phyloP scores from a whole-genome alignment of 2,888 invertebrate genomes.

The Netelia virgata region DNA sequence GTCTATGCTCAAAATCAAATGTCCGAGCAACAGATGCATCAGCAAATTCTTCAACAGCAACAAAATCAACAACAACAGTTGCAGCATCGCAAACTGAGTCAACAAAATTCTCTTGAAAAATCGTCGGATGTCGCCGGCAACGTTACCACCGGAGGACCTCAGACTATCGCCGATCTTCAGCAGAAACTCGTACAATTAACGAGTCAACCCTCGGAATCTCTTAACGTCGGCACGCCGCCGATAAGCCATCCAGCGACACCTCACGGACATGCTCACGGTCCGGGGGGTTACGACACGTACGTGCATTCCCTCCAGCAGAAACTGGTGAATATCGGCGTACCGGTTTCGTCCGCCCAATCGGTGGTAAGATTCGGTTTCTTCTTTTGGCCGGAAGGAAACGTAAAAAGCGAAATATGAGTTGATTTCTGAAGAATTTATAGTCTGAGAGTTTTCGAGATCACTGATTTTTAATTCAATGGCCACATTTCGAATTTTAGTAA shows the following conservation, averaged over 20 bases:
- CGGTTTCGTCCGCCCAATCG: constrained; percentile 73
- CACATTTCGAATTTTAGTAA: background rate
- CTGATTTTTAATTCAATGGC: background rate
- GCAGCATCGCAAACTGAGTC: constrained; percentile 81
- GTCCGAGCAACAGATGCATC: constrained; percentile 73
- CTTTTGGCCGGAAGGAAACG: background rate
- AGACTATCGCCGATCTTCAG: constrained; percentile 87
- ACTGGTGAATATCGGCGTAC: constrained; percentile 86
- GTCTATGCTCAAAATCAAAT: constrained; percentile 76
- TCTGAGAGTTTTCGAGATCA: too few species aligned
- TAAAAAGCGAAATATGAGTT: background rate
- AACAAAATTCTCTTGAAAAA: constrained; percentile 83
- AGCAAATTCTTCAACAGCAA: constrained; percentile 61
- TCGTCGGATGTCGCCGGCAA: constrained; percentile 69
- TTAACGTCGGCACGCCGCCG: constrained; percentile 84
- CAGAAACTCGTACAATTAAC: constrained; percentile 87
- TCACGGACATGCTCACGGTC: constrained; percentile 87
- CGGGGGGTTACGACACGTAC: constrained; percentile 87
- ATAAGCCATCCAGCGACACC: constrained; percentile 88
- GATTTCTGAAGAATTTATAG: background rate
- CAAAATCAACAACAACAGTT: constrained; percentile 74
- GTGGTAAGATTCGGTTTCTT: constrained; percentile 72
- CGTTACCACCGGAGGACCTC: constrained; percentile 80
- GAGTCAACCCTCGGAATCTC: constrained; percentile 84
- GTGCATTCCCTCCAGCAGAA: constrained; percentile 91